A percentile compares a stretch with the other conserved stretches of the same genome.
Evolutionary conservation across 2,113 vertebrate species (phyloP).

Genomic region (Sardina pilchardus): DNA sequence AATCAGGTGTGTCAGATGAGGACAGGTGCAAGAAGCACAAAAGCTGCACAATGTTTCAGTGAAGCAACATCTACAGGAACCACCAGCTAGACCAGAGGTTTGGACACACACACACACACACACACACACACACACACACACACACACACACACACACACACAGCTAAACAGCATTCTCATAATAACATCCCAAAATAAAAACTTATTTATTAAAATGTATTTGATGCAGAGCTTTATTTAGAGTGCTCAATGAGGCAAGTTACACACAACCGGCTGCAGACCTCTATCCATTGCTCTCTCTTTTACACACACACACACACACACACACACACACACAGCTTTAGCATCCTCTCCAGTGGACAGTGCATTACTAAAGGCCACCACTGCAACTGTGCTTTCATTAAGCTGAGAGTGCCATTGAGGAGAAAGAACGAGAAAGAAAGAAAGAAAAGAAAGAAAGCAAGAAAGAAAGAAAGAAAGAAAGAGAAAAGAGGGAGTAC

Average conservation of each 20-base stretch:
- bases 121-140: not conserved
- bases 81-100: not conserved
- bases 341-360: slow-evolving; percentile 36
- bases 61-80: not conserved
- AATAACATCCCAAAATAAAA: too few species aligned
- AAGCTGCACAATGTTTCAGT: too few species aligned
- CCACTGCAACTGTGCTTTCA: slow-evolving; percentile 42
- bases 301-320: too few species aligned
- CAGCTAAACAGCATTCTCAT: not conserved
- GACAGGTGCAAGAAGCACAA: too few species aligned
- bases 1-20: too few species aligned
- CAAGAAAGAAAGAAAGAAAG: slow-evolving; percentile 32
- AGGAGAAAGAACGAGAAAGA: too few species aligned
- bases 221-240: too few species aligned
- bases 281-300: too few species aligned
- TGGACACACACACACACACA: not conserved
- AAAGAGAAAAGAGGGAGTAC: slow-evolving; percentile 38
- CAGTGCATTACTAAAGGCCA: slow-evolving; percentile 31
- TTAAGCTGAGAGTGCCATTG: slow-evolving; percentile 51
- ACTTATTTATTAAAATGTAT: too few species aligned
- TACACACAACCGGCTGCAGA: not conserved
- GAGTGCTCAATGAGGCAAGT: too few species aligned
- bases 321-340: too few species aligned
- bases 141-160: not conserved
- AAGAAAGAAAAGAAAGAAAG: too few species aligned